phyloP scores from a whole-genome alignment of 2,888 invertebrate genomes.

The Ornithoptera priamus region DNA sequence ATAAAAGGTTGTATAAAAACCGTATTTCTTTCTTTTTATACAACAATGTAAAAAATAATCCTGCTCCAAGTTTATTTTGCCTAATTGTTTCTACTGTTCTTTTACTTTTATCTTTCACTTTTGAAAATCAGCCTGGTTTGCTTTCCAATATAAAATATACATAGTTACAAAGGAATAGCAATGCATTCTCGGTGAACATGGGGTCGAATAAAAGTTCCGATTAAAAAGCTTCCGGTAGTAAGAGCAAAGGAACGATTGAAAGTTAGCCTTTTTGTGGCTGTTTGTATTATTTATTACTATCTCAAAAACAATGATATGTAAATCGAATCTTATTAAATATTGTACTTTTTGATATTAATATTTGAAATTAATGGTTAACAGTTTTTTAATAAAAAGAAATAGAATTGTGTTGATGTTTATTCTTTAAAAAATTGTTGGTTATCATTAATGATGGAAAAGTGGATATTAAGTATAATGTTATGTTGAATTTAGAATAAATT shows the following conservation, averaged over 20 bases:
- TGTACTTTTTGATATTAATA: too few relatives aligned
- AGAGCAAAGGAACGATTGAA: conserved; percentile 8
- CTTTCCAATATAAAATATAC: neutral
- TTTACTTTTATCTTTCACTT: neutral
- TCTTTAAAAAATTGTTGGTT: too few relatives aligned
- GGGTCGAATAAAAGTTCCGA: conserved; percentile 64
- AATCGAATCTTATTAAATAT: too few relatives aligned
- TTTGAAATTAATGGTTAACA: too few relatives aligned
- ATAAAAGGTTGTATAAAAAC: neutral
- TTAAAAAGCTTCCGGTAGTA: conserved; percentile 51
- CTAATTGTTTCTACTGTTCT: neutral
- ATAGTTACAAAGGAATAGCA: conserved; percentile 41
- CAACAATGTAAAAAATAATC: neutral
- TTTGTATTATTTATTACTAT: conserved; percentile 1
- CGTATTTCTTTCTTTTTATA: neutral
- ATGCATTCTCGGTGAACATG: conserved; percentile 62
- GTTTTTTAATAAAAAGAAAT: too few relatives aligned
- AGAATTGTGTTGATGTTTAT: too few relatives aligned
- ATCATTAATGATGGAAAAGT: too few relatives aligned
- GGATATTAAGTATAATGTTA: too few relatives aligned
- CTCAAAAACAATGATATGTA: neutral
- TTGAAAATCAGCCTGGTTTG: neutral
- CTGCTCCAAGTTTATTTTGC: neutral
- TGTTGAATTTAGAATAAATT: too few relatives aligned
- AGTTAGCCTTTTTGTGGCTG: conserved; percentile 6